Evolutionary conservation across 2,888 invertebrate genomes (phyloP), one percentile per base, ranked within the genome.

Genomic region (Thalpophila matura): DNA sequence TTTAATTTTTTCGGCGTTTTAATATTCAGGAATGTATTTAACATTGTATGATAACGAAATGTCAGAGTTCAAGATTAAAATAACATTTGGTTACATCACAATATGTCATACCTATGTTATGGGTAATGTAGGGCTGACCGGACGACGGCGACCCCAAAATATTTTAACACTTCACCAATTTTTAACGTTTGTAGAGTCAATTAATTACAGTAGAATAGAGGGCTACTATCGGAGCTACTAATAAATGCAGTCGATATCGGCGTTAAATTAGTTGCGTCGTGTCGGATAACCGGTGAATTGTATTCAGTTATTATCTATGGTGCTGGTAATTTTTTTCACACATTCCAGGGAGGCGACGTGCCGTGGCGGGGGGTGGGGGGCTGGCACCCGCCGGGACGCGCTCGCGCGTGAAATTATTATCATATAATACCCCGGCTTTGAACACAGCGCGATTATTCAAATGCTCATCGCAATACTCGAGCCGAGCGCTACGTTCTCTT

Each of bases 401-500:
- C 89, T 90, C 89, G 90, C 83, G 91, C 93, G 92, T 94, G 91
- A 93, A 94, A 94, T 93, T 93, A 95, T 94, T 95, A 94, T 94
- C 93, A 94, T 94, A 93, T 93, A 94, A 93, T 94, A 91, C 89
- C 89, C 86, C 82, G 79, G 85, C 86, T 89, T 87, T 88, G 90
- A 89, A 83, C 89, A 87, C 86, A 86, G 85, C 85, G 89, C 91
- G 92, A 92, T 94, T 94, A 94, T 94, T 94, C 92, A 93, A 94
- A 94, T 94, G 89, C 87, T 89, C 89, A 86, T 88, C 86, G 88
- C 86, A 82, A 83, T 84, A 84, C 86, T 78, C 79, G 74, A 65
- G 65, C 77, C 72, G 65, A 53, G 67, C 68, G 68, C 69, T 65
- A 59, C 64, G 68, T 58, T 53, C 62, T 58, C 64, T 59, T 63